These are phyloP conservation scores for Noturus placidus DNA, from an alignment of 2,113 vertebrate genomes.

Conservation along the genomic window DNA sequence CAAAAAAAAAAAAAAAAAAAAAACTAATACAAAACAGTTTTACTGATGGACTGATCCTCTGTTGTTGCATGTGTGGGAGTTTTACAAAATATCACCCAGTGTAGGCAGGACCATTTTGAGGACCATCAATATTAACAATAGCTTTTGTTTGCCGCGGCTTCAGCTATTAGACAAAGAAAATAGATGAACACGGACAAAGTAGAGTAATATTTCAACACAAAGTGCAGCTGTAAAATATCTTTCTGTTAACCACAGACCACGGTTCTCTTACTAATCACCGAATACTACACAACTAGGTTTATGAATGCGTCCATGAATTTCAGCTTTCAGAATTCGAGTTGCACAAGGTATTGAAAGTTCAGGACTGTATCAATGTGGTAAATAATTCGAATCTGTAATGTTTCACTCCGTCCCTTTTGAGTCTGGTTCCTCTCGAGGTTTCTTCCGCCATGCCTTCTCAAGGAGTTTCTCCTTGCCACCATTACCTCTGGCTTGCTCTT, in stretches of 20 bases:
- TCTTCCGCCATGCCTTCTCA: background rate
- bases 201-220: background rate
- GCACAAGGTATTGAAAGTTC: background rate
- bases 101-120: conserved; percentile 10
- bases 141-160: conserved; percentile 17
- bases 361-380: background rate
- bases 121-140: conserved; percentile 1
- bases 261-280: background rate
- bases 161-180: conserved; percentile 2
- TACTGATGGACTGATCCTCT: background rate
- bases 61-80: conserved; percentile 4
- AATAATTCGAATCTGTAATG: background rate
- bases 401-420: background rate
- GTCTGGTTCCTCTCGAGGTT: background rate
- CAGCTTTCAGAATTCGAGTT: background rate
- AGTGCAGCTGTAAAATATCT: background rate
- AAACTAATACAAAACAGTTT: background rate
- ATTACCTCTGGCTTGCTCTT: background rate
- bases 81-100: conserved; percentile 12
- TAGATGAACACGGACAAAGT: background rate
- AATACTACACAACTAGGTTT: background rate
- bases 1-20: background rate
- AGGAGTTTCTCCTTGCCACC: background rate
- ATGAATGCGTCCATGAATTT: background rate
- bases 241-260: background rate